phyloP scores from a whole-genome alignment of 2,888 invertebrate species.

The Caenorhabditis sp. region DNA sequence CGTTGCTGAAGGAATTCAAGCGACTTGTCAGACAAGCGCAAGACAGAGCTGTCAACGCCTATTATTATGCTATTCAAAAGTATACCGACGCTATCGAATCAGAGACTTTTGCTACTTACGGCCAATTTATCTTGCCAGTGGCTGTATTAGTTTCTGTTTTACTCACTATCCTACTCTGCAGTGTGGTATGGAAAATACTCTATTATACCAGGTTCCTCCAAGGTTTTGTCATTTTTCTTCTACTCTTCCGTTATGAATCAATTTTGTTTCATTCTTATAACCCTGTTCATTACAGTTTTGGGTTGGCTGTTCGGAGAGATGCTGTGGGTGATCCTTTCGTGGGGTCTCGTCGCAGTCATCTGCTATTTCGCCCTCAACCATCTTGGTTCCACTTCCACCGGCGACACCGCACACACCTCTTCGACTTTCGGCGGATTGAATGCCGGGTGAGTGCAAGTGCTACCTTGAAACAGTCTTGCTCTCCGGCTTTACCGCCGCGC shows the following conservation, averaged over 20 bases:
- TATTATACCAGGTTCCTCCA: slow-evolving; percentile 42
- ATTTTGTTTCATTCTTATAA: not conserved
- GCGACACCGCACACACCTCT: slow-evolving; percentile 36
- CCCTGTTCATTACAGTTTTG: slow-evolving; percentile 59
- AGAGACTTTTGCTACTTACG: slow-evolving; percentile 47
- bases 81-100: slow-evolving; percentile 46
- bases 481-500: slow-evolving; percentile 22
- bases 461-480: slow-evolving; percentile 27
- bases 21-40: slow-evolving; percentile 14
- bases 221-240: slow-evolving; percentile 27
- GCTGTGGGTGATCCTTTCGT: slow-evolving; percentile 74
- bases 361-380: slow-evolving; percentile 75
- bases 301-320: slow-evolving; percentile 65
- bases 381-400: slow-evolving; percentile 61
- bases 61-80: slow-evolving; percentile 37
- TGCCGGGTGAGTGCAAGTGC: slow-evolving; percentile 37
- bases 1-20: slow-evolving; percentile 31
- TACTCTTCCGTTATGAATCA: not conserved
- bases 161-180: slow-evolving; percentile 52
- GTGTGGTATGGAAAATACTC: slow-evolving; percentile 52
- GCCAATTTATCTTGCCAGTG: slow-evolving; percentile 43
- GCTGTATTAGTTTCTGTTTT: slow-evolving; percentile 49
- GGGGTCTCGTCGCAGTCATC: slow-evolving; percentile 74
- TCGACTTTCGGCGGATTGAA: slow-evolving; percentile 37
- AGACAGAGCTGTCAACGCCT: slow-evolving; percentile 14